Base-by-base conservation (phyloP, 2,888 invertebrate genomes). In the Sinohyriopsis cumingii region DNA sequence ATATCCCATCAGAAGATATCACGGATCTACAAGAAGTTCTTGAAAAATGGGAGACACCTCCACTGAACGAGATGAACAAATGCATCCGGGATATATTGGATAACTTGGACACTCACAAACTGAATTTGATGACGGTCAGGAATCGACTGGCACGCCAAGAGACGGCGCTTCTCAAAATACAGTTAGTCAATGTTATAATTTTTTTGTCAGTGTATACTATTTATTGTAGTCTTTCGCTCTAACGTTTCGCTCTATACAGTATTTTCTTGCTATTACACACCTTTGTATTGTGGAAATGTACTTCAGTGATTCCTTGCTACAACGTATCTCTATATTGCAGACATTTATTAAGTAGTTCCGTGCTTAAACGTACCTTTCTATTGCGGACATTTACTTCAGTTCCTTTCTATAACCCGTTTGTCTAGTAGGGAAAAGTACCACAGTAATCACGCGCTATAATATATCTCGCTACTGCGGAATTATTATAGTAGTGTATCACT, bases 41-140 rank as follows among this genome's bases (percentile, higher is more conserved):
- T 20, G 81, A 76, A 33, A 84, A 82, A 65, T 86, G 85, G 85
- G 84, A 86, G 55, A 81, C 75, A 15, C 82, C 84, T 28, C 83
- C 84, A 24, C 63, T 85, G 12, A 82, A 81, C 60, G 83, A 84
- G 62, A 82, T 83, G 73, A 81, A 81, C 73, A 83, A 82, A 66
- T 72, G 79, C 64, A 75, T 84, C 24, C 71, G 75, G n/a, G 82
- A 82, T 55, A 79, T 86, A 33, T 80, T 77, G 78, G 82, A 84
- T 60, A 73, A 76, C 24, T 67, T 85, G 55, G 82, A 83, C 60
- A 79, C 78, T n/a, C 82, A 84, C 65, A 81, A 83, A 63, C 72
- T 84, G 66, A 82, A 81, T 70, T 75, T 85, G 60, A 70, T 81
- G 12, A 85, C 84, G 3, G 72, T 86, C 59, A 79, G 77, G 65